Evolutionary conservation across 2,113 vertebrate species (phyloP), one percentile per base, ranked within the genome.

Genomic region (Lophotis ruficrista): DNA sequence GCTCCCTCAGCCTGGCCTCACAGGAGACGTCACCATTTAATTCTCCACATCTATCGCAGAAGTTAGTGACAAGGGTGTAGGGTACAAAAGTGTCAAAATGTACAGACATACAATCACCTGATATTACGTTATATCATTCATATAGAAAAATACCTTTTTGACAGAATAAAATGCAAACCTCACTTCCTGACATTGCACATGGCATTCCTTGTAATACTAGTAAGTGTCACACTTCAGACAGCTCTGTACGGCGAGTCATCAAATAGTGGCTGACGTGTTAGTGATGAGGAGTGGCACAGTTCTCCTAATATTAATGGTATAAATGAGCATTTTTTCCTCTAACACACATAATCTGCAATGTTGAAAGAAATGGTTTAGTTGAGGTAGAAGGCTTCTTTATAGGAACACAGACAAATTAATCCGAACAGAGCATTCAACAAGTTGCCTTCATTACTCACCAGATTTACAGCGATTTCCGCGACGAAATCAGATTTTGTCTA

Each of bases 31-130:
- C 50, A 11, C 18, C 47, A 12, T 4, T 17, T 23, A 8, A 23
- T 1, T 2, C 8, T 6, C 30, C 35, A 56, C 15, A 20, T 1
- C 0, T 6, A 9, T 5, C 2, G 1, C 16, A 15, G 13, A 20
- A 31, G 12, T 7, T 7, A 50, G 4, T 4, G 9, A 50, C 18
- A 31, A 54, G 14, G 21, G 20, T 60, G 4, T 3, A 25, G 5
- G 38, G 66, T 13, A 53, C n/a, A 19, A 48, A 27, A n/a, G 2
- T 6, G 17, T 53, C 53, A 54, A 51, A 48, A 31, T 7, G 16
- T 6, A 38, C 43, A 50, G 31, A 25, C 35, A 83, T 12, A 37
- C 25, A 60, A 25, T 24, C 45, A 17, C 12, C 5, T 33, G 25
- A 16, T 8, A 10, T 33, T 54, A 28, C 6, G 2, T 41, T 5